A percentile compares a stretch with the other conserved stretches of the same genome.
Conservation (phyloP, 2,888 invertebrate species). For the Crioceris asparagi region DNA sequence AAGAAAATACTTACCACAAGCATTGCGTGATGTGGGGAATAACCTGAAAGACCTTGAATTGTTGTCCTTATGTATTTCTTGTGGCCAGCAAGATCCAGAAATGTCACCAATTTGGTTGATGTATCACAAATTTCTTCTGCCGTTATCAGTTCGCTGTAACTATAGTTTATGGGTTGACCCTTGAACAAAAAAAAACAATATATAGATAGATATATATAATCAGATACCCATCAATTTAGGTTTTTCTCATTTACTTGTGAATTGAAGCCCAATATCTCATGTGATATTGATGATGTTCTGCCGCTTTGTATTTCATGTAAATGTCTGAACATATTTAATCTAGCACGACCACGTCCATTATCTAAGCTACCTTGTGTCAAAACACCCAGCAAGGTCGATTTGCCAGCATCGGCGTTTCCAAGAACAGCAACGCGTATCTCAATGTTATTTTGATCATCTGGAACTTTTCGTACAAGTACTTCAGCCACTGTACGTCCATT, state of each 20-base stretch:
- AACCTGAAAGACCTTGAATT: conserved; percentile 85
- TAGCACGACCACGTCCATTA: conserved; percentile 88
- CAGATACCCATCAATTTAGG: no score
- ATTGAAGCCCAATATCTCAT: conserved; percentile 95
- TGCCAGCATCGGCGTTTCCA: conserved; percentile 95
- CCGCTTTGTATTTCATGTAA: conserved; percentile 92
- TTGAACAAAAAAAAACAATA: conserved; percentile 23
- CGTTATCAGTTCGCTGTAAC: conserved; percentile 78
- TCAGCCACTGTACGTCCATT: conserved; percentile 64
- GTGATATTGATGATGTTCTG: conserved; percentile 88
- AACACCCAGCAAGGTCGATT: conserved; percentile 91
- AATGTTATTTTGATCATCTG: conserved; percentile 77
- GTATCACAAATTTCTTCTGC: conserved; percentile 89
- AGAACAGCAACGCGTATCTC: conserved; percentile 83
- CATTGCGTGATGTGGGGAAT: conserved; percentile 87
- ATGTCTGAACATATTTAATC: conserved; percentile 90
- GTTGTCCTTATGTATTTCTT: conserved; percentile 93
- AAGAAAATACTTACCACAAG: conserved; percentile 53
- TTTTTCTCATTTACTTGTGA: conserved; percentile 52
- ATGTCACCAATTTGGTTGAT: conserved; percentile 86
- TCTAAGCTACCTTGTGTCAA: conserved; percentile 92
- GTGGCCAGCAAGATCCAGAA: conserved; percentile 94
- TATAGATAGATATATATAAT: no score
- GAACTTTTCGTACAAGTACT: conserved; percentile 79
- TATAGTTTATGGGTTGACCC: conserved; percentile 81